Evolutionary conservation across 2,113 vertebrate genomes (phyloP).

Genomic region (Apistogramma diplotaenia): DNA sequence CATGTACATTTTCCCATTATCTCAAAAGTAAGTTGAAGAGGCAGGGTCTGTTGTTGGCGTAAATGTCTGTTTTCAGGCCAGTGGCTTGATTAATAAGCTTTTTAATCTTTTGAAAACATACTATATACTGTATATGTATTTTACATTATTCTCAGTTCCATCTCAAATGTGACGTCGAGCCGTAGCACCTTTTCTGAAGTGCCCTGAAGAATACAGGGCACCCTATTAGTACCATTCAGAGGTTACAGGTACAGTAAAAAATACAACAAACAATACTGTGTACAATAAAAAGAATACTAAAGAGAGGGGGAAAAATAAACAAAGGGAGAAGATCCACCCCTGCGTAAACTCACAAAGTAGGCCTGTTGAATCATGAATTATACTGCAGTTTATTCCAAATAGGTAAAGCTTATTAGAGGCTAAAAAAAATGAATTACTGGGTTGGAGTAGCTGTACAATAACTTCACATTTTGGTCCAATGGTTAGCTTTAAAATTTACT

Average conservation of each 20-base stretch:
- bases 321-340: slow-evolving; percentile 33
- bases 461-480: slow-evolving; percentile 75
- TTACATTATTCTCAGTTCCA: slow-evolving; percentile 70
- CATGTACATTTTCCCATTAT: slow-evolving; percentile 76
- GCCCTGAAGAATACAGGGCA: slow-evolving; percentile 69
- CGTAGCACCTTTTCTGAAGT: slow-evolving; percentile 66
- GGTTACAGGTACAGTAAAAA: slow-evolving; percentile 72
- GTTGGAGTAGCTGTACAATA: slow-evolving; percentile 59
- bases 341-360: slow-evolving; percentile 45
- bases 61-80: slow-evolving; percentile 70
- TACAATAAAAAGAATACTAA: slow-evolving; percentile 61
- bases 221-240: slow-evolving; percentile 72
- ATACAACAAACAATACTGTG: slow-evolving; percentile 70
- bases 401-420: slow-evolving; percentile 68
- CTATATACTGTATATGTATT: slow-evolving; percentile 75
- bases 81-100: slow-evolving; percentile 68
- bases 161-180: slow-evolving; percentile 45
- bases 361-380: slow-evolving; percentile 54
- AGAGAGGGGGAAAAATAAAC: background rate
- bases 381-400: slow-evolving; percentile 68
- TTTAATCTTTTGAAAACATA: slow-evolving; percentile 72
- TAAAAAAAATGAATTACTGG: slow-evolving; percentile 14
- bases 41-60: slow-evolving; percentile 77
- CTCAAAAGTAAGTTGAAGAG: slow-evolving; percentile 70
- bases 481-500: slow-evolving; percentile 43